Evolutionary conservation across 2,888 invertebrate genomes (phyloP), one percentile per base, ranked within the genome.

Genomic region (Pomacea canaliculata): DNA sequence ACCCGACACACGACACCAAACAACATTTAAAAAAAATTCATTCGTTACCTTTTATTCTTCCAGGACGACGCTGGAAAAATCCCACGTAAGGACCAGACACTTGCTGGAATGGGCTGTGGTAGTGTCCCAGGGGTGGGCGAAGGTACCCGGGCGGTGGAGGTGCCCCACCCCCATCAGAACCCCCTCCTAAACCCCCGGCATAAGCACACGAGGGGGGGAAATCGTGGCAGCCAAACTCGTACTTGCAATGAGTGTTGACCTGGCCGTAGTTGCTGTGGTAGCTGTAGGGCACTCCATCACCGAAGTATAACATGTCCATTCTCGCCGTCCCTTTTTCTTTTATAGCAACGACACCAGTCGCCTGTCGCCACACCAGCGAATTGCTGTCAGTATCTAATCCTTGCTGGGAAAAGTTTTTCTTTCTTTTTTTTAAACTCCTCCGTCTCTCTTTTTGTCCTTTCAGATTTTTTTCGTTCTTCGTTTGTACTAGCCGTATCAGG

Each of bases 301-400:
- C 80, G 18, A 80, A 73, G 48, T 80, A 80, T 23, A 80, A 67
- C 80, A 80, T 80, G 60, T 80, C 80, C 80, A 80, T 80, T 63
- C 68, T 71, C 66, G 63, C 27, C 48, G 67, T n/a, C 48, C 23
- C 18, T 23, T 16, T 23, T 68, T 51, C 69, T 74, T 74, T 74
- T 74, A 74, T 74, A 74, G 63, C 49, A 65, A 37, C 46, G 19
- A n/a, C 46, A 46, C n/a, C 49, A 19, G 23, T 46, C 19, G 71
- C 23, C 16, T 23, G 49, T 49, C 13, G 23, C 27, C 63, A 63
- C 63, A 23, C 63, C 27, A 63, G 12, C 63, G 19, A 63, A 63
- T 19, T 56, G 8, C 51, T 56, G 12, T 56, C 51, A 56, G 16
- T 56, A 13, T 56, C 16, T 56, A 7, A 56, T 56, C 16, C 51